Conservation (phyloP, 1,140 invertebrate species). For the Pantala flavescens region DNA sequence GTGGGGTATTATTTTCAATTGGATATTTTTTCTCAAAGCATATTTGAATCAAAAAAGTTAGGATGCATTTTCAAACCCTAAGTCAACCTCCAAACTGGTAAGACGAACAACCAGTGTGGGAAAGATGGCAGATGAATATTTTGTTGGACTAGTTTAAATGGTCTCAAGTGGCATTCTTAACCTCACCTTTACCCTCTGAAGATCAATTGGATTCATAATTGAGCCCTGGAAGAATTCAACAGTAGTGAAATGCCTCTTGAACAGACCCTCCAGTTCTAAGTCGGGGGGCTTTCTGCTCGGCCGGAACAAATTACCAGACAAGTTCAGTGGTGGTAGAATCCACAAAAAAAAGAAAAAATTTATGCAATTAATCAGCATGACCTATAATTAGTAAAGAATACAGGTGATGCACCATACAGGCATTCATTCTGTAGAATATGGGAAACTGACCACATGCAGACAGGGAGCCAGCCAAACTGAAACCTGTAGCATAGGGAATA, state of each 20-base stretch:
- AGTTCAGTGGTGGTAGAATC: conserved; percentile 13
- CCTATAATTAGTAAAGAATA: neutral
- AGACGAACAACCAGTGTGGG: neutral
- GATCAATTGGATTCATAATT: conserved; percentile 99
- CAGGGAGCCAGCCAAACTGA: conserved; percentile 4
- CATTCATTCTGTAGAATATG: conserved; percentile 10
- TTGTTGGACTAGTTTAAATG: neutral
- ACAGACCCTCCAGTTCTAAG: conserved; percentile 96
- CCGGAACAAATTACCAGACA: conserved; percentile 13
- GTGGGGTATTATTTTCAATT: no score
- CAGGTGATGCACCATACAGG: conserved; percentile 13
- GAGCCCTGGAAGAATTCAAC: conserved; percentile 99
- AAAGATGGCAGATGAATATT: neutral
- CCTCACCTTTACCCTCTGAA: conserved; percentile 96
- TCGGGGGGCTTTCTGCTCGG: conserved; percentile 75
- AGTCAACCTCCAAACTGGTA: neutral
- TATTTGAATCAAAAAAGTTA: no score
- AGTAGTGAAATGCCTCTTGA: conserved; percentile 99
- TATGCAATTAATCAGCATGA: conserved; percentile 13
- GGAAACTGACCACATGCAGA: conserved; percentile 6
- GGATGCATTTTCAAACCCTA: neutral
- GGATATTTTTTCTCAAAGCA: no score
- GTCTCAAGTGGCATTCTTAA: conserved; percentile 24
- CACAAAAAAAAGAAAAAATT: conserved; percentile 17
- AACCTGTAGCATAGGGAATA: conserved; percentile 13